Base-by-base conservation (phyloP, 2,797 vertebrate genomes). In the Poeciliopsis turneri region DNA sequence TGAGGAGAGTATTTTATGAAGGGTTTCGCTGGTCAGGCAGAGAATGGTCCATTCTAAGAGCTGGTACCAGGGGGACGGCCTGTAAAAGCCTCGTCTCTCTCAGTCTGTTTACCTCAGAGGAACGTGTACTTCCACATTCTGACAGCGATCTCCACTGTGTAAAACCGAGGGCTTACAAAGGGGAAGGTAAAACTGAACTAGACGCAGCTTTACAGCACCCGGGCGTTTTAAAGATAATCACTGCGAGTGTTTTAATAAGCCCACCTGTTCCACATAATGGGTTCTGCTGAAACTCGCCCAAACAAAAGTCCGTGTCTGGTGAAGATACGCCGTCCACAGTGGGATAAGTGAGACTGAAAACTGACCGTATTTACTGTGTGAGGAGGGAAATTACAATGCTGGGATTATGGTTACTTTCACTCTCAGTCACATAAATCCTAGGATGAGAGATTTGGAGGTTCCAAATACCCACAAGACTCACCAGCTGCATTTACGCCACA, bases 171-270 rank as follows among this genome's bases (percentile, higher is more conserved):
- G 51, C 68, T 76, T 71, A 81, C 51, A 51, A 84, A 72, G 30
- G 46, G 43, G 28, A 75, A 59, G 57, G 49, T n/a, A 30, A 87
- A 87, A 86, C 10, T 80, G 74, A 78, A 59, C 47, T 16, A 25
- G 71, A 64, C 81, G 78, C 20, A 78, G 80, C 75, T 76, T 71
- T 4, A n/a, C 74, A 43, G 33, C 28, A 36, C 43, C 36, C 49
- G 6, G 86, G 61, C 6, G 30, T 78, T 86, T 83, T 89, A 76
- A 81, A 92, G 91, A 90, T 92, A 89, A 83, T 85, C 3, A 2
- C 8, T 8, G 9, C n/a, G 28, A 7, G 59, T 57, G 66, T 81
- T 53, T 74, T 36, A 76, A 77, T 59, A 46, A 10, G 46, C 61
- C 79, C 3, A 30, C 45, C 72, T 76, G 73, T 83, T 82, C 76